Base-by-base conservation (phyloP, 2,888 invertebrate species). In the Limnephilus marmoratus region DNA sequence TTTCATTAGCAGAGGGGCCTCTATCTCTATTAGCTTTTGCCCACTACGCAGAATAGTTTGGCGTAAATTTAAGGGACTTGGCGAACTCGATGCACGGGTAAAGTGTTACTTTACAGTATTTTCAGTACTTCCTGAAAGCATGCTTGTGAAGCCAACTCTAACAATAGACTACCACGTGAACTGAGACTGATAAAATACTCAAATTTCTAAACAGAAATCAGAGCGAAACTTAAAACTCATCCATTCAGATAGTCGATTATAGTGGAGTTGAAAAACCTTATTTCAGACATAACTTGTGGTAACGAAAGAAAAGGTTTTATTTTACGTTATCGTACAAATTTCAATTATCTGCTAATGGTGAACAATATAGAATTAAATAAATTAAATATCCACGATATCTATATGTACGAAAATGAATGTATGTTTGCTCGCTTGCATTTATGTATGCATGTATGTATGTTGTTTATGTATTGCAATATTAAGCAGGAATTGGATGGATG, bases 31-130 rank as follows among this genome's bases (percentile, higher is more conserved):
- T 68, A 68, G 41, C 91, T 31, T 91, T 91, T 87, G 41, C 87
- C 85, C 91, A 87, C 86, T 87, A 87, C 29, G 86, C 87, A 81
- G 85, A 91, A 91, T 91, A 91, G 91, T 91, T 91, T 91, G 24
- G 68, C 18, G 31, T 3, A 34, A 68, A 68, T 68, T 68, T 9
- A 9, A n/a, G 24, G n/a, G 68, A 68, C 5, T 68, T 68, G 15
- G 24, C 53, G 7, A 68, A 68, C 53, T 24, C 53, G 4, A 68
- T 68, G 24, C 53, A 68, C 53, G 53, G 18, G 18, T 68, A 24
- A 68, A 68, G n/a, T 68, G n/a, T 68, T 68, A 68, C 68, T 68
- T 68, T 68, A 7, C 68, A 9, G 9, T 68, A 9, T 68, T 68
- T 68, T 68, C 68, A 24, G 68, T 68, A 1, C 68, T 24, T 68